phyloP scores from a whole-genome alignment of 2,888 invertebrate genomes.

The Myopa testacea region DNA sequence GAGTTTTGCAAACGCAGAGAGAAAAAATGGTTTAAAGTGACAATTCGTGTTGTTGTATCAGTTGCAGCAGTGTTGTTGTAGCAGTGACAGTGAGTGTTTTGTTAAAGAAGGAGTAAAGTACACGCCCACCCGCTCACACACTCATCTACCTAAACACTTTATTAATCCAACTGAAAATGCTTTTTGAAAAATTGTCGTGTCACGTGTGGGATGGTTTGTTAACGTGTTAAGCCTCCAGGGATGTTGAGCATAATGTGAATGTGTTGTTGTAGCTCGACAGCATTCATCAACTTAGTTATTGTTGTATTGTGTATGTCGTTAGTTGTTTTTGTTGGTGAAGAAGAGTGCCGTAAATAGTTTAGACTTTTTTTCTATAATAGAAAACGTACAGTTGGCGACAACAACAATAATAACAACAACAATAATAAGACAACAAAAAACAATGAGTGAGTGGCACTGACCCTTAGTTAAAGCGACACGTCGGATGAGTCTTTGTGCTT shows the following conservation, averaged over 20 bases:
- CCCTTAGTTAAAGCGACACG: neutral
- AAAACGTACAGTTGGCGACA: neutral
- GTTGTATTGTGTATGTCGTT: conserved; percentile 43
- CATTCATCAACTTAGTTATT: conserved; percentile 2
- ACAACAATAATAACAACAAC: neutral
- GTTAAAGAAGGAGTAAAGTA: neutral
- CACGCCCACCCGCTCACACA: neutral
- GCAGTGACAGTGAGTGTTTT: conserved; percentile 10
- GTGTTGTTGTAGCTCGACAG: conserved; percentile 36
- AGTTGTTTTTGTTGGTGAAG: conserved; percentile 48
- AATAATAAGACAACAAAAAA: neutral
- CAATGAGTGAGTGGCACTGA: neutral
- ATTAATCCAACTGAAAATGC: neutral
- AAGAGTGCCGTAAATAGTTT: conserved; percentile 61
- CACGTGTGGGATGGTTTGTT: conserved; percentile 35
- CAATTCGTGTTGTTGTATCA: neutral
- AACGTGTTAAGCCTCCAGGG: conserved; percentile 57
- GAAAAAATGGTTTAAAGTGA: neutral
- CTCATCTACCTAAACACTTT: neutral
- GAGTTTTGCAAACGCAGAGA: neutral
- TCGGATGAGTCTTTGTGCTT: neutral
- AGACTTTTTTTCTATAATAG: conserved; percentile 48
- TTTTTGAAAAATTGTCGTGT: neutral
- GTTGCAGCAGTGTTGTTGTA: neutral
- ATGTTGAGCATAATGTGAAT: conserved; percentile 61